phyloP scores from a whole-genome alignment of 2,888 invertebrate genomes.

The Polyploca ridens region DNA sequence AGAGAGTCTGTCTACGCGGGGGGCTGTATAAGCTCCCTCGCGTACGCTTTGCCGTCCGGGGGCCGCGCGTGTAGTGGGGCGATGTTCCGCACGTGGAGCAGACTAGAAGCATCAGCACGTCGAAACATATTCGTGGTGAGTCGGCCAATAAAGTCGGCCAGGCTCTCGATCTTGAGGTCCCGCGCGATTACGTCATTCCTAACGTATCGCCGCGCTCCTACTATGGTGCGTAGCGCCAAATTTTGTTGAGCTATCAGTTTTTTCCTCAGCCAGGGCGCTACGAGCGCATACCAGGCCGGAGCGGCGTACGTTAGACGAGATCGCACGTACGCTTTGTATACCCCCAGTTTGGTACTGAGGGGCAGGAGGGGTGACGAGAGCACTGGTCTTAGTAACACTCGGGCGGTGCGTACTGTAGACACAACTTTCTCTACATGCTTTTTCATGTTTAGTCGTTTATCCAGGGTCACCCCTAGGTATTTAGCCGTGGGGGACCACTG shows the following conservation, averaged over 20 bases:
- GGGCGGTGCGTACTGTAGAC: conserved; percentile 13
- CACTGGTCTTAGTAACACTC: conserved; percentile 23
- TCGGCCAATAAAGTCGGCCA: conserved; percentile 16
- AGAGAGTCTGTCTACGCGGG: too few species aligned
- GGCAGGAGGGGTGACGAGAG: conserved; percentile 26
- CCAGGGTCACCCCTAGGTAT: too few species aligned
- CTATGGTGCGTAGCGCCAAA: conserved; percentile 7
- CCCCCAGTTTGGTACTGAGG: conserved; percentile 22
- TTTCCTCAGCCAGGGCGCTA: not conserved
- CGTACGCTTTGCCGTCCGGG: not conserved
- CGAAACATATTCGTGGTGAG: conserved; percentile 20
- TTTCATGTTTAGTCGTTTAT: too few species aligned
- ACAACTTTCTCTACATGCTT: conserved; percentile 20
- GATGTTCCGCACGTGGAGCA: not conserved
- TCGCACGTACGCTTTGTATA: conserved; percentile 31
- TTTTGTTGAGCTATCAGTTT: conserved; percentile 15
- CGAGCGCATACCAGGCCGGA: conserved; percentile 20
- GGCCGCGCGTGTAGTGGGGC: not conserved
- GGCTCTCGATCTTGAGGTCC: conserved; percentile 14
- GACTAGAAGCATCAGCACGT: conserved; percentile 14
- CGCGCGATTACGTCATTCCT: conserved; percentile 15
- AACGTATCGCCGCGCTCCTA: too few species aligned
- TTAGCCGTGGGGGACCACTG: conserved; percentile 18
- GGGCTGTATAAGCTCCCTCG: not conserved
- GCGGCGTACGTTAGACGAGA: conserved; percentile 26